Conservation (phyloP, 2,113 vertebrate species). For the Hoplias malabaricus region DNA sequence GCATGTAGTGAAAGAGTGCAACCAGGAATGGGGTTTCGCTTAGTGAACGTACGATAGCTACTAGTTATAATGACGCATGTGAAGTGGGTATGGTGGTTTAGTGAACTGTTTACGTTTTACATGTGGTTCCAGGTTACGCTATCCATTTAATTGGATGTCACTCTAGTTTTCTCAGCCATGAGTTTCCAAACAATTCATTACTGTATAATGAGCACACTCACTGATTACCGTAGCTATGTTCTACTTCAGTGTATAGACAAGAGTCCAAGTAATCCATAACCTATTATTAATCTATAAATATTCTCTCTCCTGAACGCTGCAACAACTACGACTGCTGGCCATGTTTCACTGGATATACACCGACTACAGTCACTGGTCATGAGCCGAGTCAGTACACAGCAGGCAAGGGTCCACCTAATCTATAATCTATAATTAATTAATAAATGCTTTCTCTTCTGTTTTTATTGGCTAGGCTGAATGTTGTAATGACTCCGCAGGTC, state of each 20-base stretch:
- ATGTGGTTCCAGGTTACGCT: no score
- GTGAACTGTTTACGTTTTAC: no score
- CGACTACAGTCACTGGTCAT: no score
- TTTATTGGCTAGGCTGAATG: neutral
- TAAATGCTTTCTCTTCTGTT: neutral
- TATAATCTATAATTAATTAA: neutral
- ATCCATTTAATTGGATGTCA: no score
- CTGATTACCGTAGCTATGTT: neutral
- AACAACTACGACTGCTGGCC: no score
- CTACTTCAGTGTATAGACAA: neutral
- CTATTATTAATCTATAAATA: neutral
- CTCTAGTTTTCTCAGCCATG: neutral
- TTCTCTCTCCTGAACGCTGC: neutral
- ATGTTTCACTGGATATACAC: no score
- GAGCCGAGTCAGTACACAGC: no score
- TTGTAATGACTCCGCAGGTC: constrained; percentile 9
- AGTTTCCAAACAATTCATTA: neutral
- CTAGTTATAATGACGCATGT: no score
- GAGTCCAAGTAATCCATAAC: neutral
- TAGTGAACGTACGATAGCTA: no score
- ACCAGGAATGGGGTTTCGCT: no score
- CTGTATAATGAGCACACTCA: neutral
- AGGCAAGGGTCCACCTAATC: neutral
- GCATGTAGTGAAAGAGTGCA: no score
- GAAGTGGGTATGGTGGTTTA: no score